These are phyloP conservation scores for Dusona sp. DNA, from an alignment of 2,888 invertebrate genomes.

Conservation along the genomic window DNA sequence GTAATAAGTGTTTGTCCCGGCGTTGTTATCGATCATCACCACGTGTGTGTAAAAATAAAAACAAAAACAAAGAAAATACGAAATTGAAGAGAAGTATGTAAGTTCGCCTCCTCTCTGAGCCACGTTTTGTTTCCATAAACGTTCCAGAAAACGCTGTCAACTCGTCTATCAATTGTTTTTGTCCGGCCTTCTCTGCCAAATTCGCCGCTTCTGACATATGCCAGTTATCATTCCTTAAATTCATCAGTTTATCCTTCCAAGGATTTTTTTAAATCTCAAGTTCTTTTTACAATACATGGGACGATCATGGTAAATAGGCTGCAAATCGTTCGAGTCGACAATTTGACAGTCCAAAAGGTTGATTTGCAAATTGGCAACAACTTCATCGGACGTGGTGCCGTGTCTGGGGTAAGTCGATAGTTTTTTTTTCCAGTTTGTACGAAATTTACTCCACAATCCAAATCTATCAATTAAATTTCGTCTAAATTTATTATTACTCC, in stretches of 20 bases:
- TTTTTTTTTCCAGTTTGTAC: neutral
- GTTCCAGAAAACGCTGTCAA: constrained; percentile 22
- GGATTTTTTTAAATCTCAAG: constrained; percentile 31
- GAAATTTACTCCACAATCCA: neutral
- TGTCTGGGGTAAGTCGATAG: constrained; percentile 72
- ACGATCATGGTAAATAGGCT: constrained; percentile 73
- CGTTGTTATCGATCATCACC: constrained; percentile 33
- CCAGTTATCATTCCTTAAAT: constrained; percentile 41
- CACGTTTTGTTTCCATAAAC: constrained; percentile 14
- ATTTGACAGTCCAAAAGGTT: constrained; percentile 73
- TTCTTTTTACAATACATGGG: constrained; percentile 19
- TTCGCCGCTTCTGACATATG: constrained; percentile 30
- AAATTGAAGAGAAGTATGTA: constrained; percentile 1
- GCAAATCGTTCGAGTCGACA: constrained; percentile 76
- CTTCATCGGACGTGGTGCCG: constrained; percentile 71
- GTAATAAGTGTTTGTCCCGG: constrained; percentile 18
- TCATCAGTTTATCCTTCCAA: constrained; percentile 1
- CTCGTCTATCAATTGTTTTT: constrained; percentile 54
- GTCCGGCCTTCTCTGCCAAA: constrained; percentile 44
- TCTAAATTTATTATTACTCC: neutral
- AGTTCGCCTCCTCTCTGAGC: neutral
- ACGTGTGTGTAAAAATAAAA: constrained; percentile 18
- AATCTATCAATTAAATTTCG: neutral
- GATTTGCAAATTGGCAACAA: constrained; percentile 76
- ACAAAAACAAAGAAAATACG: neutral